phyloP scores from a whole-genome alignment of 2,888 invertebrate species.

The Erebia aethiops region DNA sequence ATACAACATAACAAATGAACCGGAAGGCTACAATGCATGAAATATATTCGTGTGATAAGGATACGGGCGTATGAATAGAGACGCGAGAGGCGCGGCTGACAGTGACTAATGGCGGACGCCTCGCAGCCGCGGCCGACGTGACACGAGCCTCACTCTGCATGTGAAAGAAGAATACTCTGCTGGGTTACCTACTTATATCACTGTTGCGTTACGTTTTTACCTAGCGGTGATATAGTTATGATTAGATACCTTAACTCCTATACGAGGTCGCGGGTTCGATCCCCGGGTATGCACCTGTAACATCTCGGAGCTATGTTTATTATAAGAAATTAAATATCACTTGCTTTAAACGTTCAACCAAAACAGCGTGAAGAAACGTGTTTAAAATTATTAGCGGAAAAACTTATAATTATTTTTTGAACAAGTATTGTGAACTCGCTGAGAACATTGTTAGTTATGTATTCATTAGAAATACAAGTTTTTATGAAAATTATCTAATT shows the following conservation, averaged over 20 bases:
- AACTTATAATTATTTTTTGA: too few relatives aligned
- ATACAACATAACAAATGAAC: slow-evolving; percentile 4
- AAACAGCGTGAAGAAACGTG: too few relatives aligned
- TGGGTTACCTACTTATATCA: slow-evolving; percentile 3
- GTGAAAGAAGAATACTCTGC: not conserved
- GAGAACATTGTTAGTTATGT: too few relatives aligned
- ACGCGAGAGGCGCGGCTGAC: not conserved
- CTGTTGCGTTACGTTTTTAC: too few relatives aligned
- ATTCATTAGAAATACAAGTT: too few relatives aligned
- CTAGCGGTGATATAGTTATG: too few relatives aligned
- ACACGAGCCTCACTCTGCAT: slow-evolving; percentile 1
- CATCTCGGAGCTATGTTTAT: not conserved
- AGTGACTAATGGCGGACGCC: slow-evolving; percentile 12
- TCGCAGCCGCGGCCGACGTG: not conserved
- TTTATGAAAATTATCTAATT: too few relatives aligned
- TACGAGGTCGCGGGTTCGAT: not conserved
- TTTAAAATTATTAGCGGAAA: too few relatives aligned
- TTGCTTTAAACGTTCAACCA: too few relatives aligned
- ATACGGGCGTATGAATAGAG: not conserved
- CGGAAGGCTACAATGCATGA: slow-evolving; percentile 14
- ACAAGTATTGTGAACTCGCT: too few relatives aligned
- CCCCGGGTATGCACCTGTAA: not conserved
- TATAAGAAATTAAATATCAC: not conserved
- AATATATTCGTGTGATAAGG: slow-evolving; percentile 4
- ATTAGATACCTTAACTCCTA: too few relatives aligned